A percentile compares a stretch with the other conserved stretches of the same genome.
phyloP scores from a whole-genome alignment of 53 echinoderm and acorn worm species.

The Glandiceps talaboti region DNA sequence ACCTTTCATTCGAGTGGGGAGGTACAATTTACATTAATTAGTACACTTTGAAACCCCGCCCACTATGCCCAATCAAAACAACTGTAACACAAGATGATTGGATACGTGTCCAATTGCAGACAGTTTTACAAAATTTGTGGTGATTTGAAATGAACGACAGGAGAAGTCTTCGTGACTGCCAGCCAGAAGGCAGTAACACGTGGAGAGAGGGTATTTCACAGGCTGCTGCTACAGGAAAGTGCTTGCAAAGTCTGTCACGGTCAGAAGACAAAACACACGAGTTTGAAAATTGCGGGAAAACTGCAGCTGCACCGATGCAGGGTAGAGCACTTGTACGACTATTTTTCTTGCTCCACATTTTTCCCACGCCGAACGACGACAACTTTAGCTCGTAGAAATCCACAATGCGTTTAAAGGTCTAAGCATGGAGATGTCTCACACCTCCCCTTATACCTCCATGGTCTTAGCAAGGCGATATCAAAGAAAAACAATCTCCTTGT shows the following conservation, averaged over 20 bases:
- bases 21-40: background rate
- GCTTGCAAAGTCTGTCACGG: background rate
- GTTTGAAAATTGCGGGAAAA: background rate
- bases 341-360: background rate
- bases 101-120: background rate
- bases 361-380: background rate
- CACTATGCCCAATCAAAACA: background rate
- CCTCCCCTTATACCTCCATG: no score
- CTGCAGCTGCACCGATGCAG: background rate
- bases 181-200: slow-evolving; percentile 1
- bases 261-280: background rate
- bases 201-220: background rate
- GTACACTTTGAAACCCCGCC: background rate
- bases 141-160: background rate
- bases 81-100: background rate
- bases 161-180: background rate
- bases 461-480: no score
- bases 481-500: no score
- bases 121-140: background rate
- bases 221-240: background rate
- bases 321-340: background rate
- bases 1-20: background rate
- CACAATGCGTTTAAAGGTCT: no score
- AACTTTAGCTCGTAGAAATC: no score
- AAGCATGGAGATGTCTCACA: no score